Conservation (phyloP, 2,113 vertebrate genomes). For the Accipiter virgatus region DNA sequence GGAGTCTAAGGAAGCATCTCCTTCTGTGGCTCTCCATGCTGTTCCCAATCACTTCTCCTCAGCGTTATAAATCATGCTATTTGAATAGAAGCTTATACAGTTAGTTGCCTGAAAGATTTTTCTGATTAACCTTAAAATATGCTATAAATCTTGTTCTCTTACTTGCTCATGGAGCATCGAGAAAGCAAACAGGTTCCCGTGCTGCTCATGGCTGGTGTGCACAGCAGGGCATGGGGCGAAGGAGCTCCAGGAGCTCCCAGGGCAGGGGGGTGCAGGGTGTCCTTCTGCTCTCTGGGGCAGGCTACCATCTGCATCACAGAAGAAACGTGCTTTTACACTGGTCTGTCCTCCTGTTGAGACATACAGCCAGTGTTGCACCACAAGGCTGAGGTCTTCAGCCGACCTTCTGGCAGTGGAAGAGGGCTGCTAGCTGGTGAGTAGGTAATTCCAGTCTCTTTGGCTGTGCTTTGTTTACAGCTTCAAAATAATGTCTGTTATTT, state of each 20-base stretch:
- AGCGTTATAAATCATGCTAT: background rate
- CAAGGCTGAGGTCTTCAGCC: background rate
- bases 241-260: background rate
- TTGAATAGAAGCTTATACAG: slow-evolving; percentile 31
- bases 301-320: rapidly evolving
- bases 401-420: background rate
- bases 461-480: background rate
- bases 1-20: background rate
- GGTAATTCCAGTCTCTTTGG: too few relatives aligned
- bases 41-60: background rate
- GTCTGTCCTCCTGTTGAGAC: rapidly evolving
- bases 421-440: background rate
- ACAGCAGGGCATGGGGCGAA: rapidly evolving
- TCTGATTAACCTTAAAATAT: slow-evolving; percentile 63
- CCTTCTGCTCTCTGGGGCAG: background rate
- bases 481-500: background rate
- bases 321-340: background rate
- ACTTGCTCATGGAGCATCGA: background rate
- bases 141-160: slow-evolving; percentile 39
- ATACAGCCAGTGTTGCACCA: background rate
- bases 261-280: too few relatives aligned
- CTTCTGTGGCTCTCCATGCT: background rate
- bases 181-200: background rate
- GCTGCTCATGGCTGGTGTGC: rapidly evolving
- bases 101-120: slow-evolving; percentile 60